Evolutionary conservation across 1,140 invertebrate genomes (phyloP), one percentile per base, ranked within the genome.

Genomic region (Araneus ventricosus): DNA sequence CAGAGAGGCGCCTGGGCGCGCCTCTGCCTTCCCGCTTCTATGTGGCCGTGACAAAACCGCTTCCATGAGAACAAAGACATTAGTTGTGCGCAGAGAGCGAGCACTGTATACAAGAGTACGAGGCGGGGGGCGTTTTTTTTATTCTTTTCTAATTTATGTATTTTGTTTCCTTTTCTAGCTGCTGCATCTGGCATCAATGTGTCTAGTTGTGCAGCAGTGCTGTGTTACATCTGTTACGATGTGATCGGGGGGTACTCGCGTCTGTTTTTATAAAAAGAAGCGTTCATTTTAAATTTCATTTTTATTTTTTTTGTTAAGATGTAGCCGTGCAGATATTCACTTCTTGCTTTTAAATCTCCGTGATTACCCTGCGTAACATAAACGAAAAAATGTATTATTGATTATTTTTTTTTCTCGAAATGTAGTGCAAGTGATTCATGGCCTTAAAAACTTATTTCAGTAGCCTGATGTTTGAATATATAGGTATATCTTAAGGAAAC

Each of bases 121-220:
- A 37, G 34, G 20, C 8, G 70, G 14, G 70, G 70, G 30, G 3
- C 30, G 4, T 34, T 75, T 75, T 34, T 75, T 75, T 75, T 75
- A 14, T 27, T n/a, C n/a, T n/a, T n/a, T n/a, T n/a, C n/a, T n/a
- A 10, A 17, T 75, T 75, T 34, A 75, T 63, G 24, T n/a, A 4
- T 30, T 75, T 75, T 75, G 67, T 75, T 75, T 34, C 67, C 34
- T 75, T 75, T 75, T 75, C 17, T 34, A 75, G 30, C 70, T 34
- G 4, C 30, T 75, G 70, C 70, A 75, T 75, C 70, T 75, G 70
- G 70, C 30, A 75, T 75, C 30, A 75, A 75, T 75, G 70, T 30
- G 30, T 34, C 22, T 37, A 22, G 70, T 75, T 75, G 70, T 75
- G 70, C 34, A 52, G 70, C 10, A 27, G 63, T 67, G 63, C 27